Percentiles rank a stretch among this genome's conserved stretches.
These are phyloP conservation scores for Microplitis manilae DNA, from an alignment of 2,888 invertebrate genomes.

Conservation along the genomic window DNA sequence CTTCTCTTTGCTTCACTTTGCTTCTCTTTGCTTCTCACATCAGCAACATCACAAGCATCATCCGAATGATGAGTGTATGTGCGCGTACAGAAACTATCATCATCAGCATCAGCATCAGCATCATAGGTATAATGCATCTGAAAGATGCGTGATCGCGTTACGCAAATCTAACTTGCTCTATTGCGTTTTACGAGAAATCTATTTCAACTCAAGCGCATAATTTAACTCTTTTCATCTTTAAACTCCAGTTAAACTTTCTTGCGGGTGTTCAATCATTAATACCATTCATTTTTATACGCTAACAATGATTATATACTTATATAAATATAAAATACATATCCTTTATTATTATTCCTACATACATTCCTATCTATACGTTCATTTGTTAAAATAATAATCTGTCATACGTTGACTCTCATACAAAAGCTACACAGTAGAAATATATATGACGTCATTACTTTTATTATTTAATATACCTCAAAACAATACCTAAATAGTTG, in stretches of 20 bases:
- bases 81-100: neutral
- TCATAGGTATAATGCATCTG: slow-evolving; percentile 9
- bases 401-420: neutral
- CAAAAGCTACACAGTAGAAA: neutral
- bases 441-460: neutral
- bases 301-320: too few species aligned
- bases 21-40: neutral
- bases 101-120: neutral
- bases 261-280: neutral
- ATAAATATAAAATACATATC: too few species aligned
- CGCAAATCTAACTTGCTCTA: slow-evolving; percentile 38
- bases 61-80: neutral
- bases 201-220: slow-evolving; percentile 11
- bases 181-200: slow-evolving; percentile 21
- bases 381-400: neutral
- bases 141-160: slow-evolving; percentile 47
- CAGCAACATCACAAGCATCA: neutral
- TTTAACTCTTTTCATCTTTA: neutral
- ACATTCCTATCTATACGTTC: neutral
- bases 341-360: neutral
- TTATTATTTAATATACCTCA: neutral
- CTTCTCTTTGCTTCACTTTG: neutral
- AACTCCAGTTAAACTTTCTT: neutral
- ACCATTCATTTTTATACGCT: too few species aligned
- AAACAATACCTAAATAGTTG: neutral